Percentiles rank a stretch among this genome's conserved stretches.
These are phyloP conservation scores for Drosophila tani DNA, from an alignment of 1,140 invertebrate genomes.

Conservation along the genomic window DNA sequence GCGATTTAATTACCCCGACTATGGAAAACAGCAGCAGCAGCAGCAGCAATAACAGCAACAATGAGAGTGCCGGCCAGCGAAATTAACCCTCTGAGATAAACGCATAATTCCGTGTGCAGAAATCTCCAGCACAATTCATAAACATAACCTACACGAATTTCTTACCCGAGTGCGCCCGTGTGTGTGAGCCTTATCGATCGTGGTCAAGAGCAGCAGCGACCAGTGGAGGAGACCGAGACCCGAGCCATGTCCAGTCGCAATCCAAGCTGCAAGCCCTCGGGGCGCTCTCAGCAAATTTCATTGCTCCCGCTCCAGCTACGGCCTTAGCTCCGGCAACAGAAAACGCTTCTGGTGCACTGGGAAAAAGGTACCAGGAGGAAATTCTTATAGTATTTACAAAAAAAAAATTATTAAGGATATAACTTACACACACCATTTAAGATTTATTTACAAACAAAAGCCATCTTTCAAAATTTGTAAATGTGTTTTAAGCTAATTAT, in stretches of 20 bases:
- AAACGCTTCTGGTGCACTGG: slow-evolving; percentile 13
- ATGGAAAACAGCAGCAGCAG: slow-evolving; percentile 56
- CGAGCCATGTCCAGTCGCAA: slow-evolving; percentile 64
- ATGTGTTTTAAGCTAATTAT: no score
- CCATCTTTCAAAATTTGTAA: no score
- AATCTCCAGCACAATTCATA: slow-evolving; percentile 75
- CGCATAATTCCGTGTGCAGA: slow-evolving; percentile 70
- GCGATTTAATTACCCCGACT: slow-evolving; percentile 78
- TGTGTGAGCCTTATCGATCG: slow-evolving; percentile 72
- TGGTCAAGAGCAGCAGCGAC: slow-evolving; percentile 72
- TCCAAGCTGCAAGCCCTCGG: slow-evolving; percentile 75
- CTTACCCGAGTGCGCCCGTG: slow-evolving; percentile 22
- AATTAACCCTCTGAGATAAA: slow-evolving; percentile 78
- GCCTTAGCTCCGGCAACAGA: slow-evolving; percentile 15
- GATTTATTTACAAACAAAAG: no score
- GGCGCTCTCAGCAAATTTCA: slow-evolving; percentile 83
- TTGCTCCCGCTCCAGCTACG: slow-evolving; percentile 44
- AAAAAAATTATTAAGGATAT: no score
- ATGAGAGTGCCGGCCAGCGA: slow-evolving; percentile 24
- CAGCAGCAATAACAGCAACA: slow-evolving; percentile 17
- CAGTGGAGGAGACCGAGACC: slow-evolving; percentile 39
- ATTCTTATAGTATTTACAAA: neutral
- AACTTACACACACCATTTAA: no score
- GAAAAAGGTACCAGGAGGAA: neutral
- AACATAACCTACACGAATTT: slow-evolving; percentile 57